Evolutionary conservation across 2,797 vertebrate genomes (phyloP).

Genomic region (Danio tinwini): DNA sequence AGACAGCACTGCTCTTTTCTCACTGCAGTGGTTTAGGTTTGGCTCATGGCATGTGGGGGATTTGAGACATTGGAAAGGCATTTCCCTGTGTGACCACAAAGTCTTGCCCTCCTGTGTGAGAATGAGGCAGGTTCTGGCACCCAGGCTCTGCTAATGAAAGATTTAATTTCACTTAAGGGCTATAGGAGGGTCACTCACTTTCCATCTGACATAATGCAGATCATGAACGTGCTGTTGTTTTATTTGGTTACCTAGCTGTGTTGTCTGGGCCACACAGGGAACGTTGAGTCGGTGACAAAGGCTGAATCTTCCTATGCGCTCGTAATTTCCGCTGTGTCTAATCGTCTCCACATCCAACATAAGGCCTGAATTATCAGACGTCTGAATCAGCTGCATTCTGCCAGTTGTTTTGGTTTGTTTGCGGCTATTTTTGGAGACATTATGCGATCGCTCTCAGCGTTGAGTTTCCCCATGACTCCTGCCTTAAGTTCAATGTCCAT

Average conservation of each 20-base stretch:
- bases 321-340: constrained; percentile 57
- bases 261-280: constrained; percentile 40
- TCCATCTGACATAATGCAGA: constrained; percentile 55
- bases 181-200: constrained; percentile 46
- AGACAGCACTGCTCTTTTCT: constrained; percentile 49
- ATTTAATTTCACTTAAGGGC: constrained; percentile 52
- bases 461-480: constrained; percentile 27
- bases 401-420: constrained; percentile 20
- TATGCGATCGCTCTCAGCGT: constrained; percentile 33
- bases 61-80: constrained; percentile 57
- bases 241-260: constrained; percentile 57
- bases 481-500: not conserved
- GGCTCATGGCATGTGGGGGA: constrained; percentile 49
- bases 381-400: constrained; percentile 28
- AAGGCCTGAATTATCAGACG: constrained; percentile 54
- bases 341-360: constrained; percentile 56
- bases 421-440: constrained; percentile 20
- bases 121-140: constrained; percentile 50
- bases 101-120: constrained; percentile 45
- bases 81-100: constrained; percentile 57
- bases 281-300: constrained; percentile 36
- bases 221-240: constrained; percentile 47
- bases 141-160: constrained; percentile 51
- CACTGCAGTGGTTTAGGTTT: constrained; percentile 45
- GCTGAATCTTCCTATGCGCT: constrained; percentile 45